Evolutionary conservation across 2,113 vertebrate species (phyloP).

Genomic region (Brachypteracias leptosomus): DNA sequence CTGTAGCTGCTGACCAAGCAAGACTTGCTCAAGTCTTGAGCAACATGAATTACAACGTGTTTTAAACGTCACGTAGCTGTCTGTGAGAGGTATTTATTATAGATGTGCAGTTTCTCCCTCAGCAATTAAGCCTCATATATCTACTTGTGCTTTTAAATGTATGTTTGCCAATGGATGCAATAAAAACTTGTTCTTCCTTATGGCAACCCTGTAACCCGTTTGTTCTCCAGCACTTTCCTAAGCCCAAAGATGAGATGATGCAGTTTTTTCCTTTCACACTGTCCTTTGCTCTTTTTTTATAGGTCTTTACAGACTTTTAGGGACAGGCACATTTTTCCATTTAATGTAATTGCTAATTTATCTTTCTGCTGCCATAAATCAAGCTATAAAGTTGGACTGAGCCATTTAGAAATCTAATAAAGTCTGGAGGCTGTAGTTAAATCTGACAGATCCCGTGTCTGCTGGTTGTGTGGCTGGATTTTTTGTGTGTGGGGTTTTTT

Average conservation of each 20-base stretch:
- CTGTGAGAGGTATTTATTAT: not conserved
- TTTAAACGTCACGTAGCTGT: not conserved
- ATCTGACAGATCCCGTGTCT: not conserved
- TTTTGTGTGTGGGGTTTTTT: not conserved
- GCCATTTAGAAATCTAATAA: not conserved
- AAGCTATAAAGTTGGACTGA: not conserved
- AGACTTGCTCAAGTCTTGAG: not conserved
- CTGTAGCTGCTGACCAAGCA: not conserved
- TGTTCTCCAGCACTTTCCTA: not conserved
- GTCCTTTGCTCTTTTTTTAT: not conserved
- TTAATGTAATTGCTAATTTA: not conserved
- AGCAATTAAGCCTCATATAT: not conserved
- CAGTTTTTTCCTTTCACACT: not conserved
- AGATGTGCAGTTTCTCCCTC: not conserved
- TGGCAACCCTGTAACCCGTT: not conserved
- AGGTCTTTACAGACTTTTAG: not conserved
- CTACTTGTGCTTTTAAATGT: not conserved
- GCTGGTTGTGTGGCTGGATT: not conserved
- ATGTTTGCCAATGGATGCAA: not conserved
- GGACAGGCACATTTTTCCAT: not conserved
- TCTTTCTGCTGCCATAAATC: not conserved
- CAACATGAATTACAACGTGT: not conserved
- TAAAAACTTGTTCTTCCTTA: accelerated
- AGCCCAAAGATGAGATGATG: not conserved
- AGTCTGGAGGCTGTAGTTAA: not conserved